Base-by-base conservation (phyloP, 1,140 invertebrate species). In the Polyergus mexicanus region DNA sequence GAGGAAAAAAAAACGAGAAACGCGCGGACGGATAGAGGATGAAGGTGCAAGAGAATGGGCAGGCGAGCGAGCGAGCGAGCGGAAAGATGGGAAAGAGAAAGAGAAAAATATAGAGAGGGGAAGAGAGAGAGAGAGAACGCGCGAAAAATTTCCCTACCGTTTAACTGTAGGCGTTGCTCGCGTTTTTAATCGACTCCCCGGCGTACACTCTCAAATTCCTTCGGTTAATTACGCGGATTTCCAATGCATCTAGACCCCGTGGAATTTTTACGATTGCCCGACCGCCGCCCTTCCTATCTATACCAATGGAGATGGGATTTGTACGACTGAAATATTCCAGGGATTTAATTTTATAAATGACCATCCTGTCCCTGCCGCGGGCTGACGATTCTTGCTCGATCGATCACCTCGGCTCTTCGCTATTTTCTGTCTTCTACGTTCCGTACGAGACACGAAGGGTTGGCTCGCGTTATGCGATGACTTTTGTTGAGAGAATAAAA, bases 191-290 rank as follows among this genome's bases (percentile, higher is more conserved):
- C 93, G 93, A 94, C 92, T 90, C 92, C 86, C 87, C 85, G 78
- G 56, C 75, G 86, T 86, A 85, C 69, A 81, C 88, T 86, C 84
- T 78, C 68, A 91, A 93, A 94, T 94, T 94, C 94, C 92, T 92
- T 88, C 91, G 92, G 93, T 94, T 94, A 94, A 94, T 94, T 94
- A 94, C 94, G 86, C 89, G 90, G 92, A 93, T 94, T 94, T 94
- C 89, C 91, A 92, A 93, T 93, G 89, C 90, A 91, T 91, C 87
- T 87, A 89, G 84, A 88, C 89, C 88, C 87, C 81, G 85, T 94
- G 94, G 93, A 95, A 94, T 95, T 91, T 92, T 91, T 92, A 91
- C 91, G 90, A 92, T 90, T 92, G 90, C 86, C 90, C 68, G 85
- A 89, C 85, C 85, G 74, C 72, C 89, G 16, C 62, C 66, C 87